These are phyloP conservation scores for Kryptolebias ocellatus DNA, from an alignment of 2,797 vertebrate genomes.

Conservation along the genomic window DNA sequence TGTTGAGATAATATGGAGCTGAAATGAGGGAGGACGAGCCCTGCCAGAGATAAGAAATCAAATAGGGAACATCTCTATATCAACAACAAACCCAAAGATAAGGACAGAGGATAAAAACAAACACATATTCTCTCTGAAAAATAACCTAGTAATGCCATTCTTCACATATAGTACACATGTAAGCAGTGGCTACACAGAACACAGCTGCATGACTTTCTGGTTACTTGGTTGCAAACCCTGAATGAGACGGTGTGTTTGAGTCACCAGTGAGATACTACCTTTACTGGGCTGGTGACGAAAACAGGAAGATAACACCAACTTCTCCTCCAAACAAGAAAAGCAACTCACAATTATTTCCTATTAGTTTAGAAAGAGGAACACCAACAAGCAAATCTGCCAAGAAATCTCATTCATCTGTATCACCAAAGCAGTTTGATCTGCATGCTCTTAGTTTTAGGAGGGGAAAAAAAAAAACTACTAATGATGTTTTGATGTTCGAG, in stretches of 20 bases:
- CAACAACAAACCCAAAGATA: neutral
- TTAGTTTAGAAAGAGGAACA: conserved; percentile 21
- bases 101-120: neutral
- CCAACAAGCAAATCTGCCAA: neutral
- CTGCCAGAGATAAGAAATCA: conserved; percentile 1
- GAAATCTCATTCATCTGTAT: neutral
- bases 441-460: too few relatives aligned
- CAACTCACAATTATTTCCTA: conserved; percentile 8
- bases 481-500: conserved; percentile 16
- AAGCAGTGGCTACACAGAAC: too few relatives aligned
- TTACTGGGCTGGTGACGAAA: neutral
- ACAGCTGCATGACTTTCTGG: too few relatives aligned
- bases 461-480: neutral
- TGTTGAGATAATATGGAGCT: conserved; percentile 7
- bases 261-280: too few relatives aligned
- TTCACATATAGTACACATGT: neutral
- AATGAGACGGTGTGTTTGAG: too few relatives aligned
- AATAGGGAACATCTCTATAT: conserved; percentile 14
- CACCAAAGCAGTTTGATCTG: neutral
- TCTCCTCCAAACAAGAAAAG: conserved; percentile 1
- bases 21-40: conserved; percentile 18
- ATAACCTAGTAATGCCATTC: too few relatives aligned
- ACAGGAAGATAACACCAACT: conserved; percentile 29
- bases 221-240: too few relatives aligned
- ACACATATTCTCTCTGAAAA: neutral